Base-by-base conservation (phyloP, 2,113 vertebrate genomes). In the Anas platyrhynchos region DNA sequence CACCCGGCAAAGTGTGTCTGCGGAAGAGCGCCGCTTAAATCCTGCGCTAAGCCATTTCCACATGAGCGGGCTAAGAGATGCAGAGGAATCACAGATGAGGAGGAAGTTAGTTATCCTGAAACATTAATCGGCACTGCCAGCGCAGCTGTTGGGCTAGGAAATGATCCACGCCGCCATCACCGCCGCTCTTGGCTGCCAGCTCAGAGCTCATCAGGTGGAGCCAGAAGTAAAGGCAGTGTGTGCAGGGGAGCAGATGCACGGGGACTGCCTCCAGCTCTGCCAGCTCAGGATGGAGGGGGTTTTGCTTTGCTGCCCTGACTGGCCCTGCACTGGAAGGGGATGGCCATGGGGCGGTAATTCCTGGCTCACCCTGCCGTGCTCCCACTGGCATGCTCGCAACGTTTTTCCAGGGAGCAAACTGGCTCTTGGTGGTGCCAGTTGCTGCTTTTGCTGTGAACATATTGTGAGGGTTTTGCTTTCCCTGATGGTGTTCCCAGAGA, bases 91-190 rank as follows among this genome's bases (percentile, higher is more conserved):
- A 1, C 16, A 80, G 83, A 74, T 34, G 92, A 89, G 91, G 61
- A 85, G 63, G 90, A 90, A 74, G 92, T 96, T 95, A 94, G 91
- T 94, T 96, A 96, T 91, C 82, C 93, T 96, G 95, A 94, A 97
- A 96, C 89, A 96, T 97, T 95, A 75, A 95, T 94, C 16, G 3
- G 44, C 63, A 11, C 58, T 86, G 79, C 96, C 90, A 92, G 77
- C 88, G 46, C 93, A 86, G 90, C 93, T 97, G 90, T 76, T 69
- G 46, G n/a, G 67, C 3, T 4, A 22, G 63, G 66, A 61, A 61
- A 83, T 16, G 16, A 80, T 65, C 41, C 0, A 0, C 1, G 0
- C 29, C 38, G 41, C 82, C 65, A 54, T 8, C 1, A 6, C 55
- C 2, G 4, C 11, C n/a, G 29, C 74, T 85, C 21, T 76, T 69